A percentile compares a stretch with the other conserved stretches of the same genome.
Conservation (phyloP, 2,797 vertebrate genomes). For the Amblyopsis hoosieri region DNA sequence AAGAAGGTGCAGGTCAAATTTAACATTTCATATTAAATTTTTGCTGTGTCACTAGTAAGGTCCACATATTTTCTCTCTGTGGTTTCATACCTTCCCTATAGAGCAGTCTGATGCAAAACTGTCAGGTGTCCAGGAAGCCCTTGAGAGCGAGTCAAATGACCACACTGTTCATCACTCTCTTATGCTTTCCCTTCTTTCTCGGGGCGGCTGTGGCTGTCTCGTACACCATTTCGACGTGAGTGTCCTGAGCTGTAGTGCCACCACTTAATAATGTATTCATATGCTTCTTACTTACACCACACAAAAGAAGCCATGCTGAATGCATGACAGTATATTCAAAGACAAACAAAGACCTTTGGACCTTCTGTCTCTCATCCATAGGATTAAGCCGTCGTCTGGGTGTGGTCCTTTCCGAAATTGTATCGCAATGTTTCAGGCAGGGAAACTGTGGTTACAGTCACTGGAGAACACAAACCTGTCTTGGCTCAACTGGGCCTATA, state of each 20-base stretch:
- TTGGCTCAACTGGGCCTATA: slow-evolving; percentile 75
- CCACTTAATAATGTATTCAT: not conserved
- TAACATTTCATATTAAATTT: no score
- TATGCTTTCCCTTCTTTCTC: slow-evolving; percentile 86
- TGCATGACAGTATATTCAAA: not conserved
- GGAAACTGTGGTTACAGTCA: slow-evolving; percentile 63
- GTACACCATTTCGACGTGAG: slow-evolving; percentile 86
- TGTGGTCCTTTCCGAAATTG: slow-evolving; percentile 87
- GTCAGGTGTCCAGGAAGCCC: slow-evolving; percentile 82
- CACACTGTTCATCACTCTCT: slow-evolving; percentile 80
- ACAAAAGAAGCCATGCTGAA: no score
- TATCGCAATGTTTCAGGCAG: slow-evolving; percentile 77
- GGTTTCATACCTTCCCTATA: slow-evolving; percentile 36
- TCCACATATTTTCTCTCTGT: no score
- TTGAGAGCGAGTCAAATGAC: slow-evolving; percentile 88
- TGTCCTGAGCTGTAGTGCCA: slow-evolving; percentile 23
- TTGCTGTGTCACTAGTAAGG: not conserved
- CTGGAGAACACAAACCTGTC: slow-evolving; percentile 59
- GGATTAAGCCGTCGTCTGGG: slow-evolving; percentile 77
- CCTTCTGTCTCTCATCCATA: slow-evolving; percentile 38
- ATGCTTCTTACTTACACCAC: no score
- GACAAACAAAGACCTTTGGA: not conserved
- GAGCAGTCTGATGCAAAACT: slow-evolving; percentile 85
- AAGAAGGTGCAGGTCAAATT: slow-evolving; percentile 80
- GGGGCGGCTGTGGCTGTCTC: slow-evolving; percentile 73